Base-by-base conservation (phyloP, 2,113 vertebrate species). In the Acrocephalus arundinaceus region DNA sequence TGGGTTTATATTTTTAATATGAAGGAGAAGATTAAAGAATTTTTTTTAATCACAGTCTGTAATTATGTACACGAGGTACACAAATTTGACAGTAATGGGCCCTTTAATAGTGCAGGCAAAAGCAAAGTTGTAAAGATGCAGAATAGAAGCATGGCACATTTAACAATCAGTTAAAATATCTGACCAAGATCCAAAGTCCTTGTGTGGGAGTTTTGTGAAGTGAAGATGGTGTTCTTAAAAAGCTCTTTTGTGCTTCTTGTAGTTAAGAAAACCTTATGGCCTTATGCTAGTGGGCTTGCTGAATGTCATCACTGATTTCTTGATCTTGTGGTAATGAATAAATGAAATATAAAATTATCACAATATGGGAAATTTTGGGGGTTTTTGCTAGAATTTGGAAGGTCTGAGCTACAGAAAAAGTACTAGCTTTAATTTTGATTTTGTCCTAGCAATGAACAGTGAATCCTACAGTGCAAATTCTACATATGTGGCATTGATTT, bases 11-110 rank as follows among this genome's bases (percentile, higher is more conserved):
- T 93, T 91, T 95, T 85, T 93, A 77, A 57, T 55, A 48, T 66
- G 58, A 87, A 87, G 24, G 46, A 85, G 41, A 93, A 90, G 78
- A 93, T 95, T 31, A 94, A 93, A 91, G 63, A 30, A 24, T 27
- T 37, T 37, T 51, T 87, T 86, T 71, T 21, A 14, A 62, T 77
- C 55, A 46, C 23, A 57, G 22, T n/a, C 51, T 86, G 30, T 83
- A 86, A 84, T 80, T 77, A 55, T 20, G 6, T 81, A 71, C 19
- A 35, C 17, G 13, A 7, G 33, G 30, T 91, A 55, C 48, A 63
- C 39, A 91, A 54, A 65, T 86, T 83, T 91, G 14, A 39, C 84
- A 63, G 51, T 68, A 65, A 24, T 46, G 24, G 28, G 11, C 39
- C n/a, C 41, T 93, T 75, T 59, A 75, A 23, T 63, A 89, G 12